Conservation (phyloP, 2,888 invertebrate species). For the Pachliopta kotzebuea region DNA sequence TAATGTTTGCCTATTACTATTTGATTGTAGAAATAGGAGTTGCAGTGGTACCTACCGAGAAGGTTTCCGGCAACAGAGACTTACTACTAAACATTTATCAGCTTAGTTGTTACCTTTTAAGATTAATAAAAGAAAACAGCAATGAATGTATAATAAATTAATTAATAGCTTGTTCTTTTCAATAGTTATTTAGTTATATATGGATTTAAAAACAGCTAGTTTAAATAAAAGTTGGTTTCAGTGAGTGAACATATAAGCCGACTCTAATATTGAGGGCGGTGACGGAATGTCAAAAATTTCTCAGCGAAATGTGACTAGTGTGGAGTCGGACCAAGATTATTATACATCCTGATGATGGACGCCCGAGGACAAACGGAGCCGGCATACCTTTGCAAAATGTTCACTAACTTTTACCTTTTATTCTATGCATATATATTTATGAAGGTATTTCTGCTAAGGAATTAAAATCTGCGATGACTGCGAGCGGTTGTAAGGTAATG, state of each 20-base stretch:
- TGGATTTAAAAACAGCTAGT: too few relatives aligned
- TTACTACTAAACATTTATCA: too few relatives aligned
- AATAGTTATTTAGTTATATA: too few relatives aligned
- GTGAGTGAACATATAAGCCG: slow-evolving; percentile 47
- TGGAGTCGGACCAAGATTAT: slow-evolving; percentile 36
- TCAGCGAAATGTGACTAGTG: slow-evolving; percentile 60
- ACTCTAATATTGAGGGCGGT: slow-evolving; percentile 51
- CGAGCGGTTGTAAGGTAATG: neutral
- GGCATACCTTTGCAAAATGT: slow-evolving; percentile 31
- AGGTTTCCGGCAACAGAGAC: too few relatives aligned
- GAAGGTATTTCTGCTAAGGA: slow-evolving; percentile 4
- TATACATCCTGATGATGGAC: slow-evolving; percentile 36
- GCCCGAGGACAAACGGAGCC: slow-evolving; percentile 45
- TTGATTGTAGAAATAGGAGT: too few relatives aligned
- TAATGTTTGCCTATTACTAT: too few relatives aligned
- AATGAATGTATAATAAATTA: too few relatives aligned
- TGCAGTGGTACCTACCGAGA: too few relatives aligned
- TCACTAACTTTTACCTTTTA: slow-evolving; percentile 28
- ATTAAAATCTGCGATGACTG: neutral
- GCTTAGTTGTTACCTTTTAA: too few relatives aligned
- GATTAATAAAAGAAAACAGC: too few relatives aligned
- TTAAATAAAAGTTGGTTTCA: neutral
- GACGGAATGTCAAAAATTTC: slow-evolving; percentile 75
- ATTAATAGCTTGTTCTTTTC: too few relatives aligned
- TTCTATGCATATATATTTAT: slow-evolving; percentile 22